Base-by-base conservation (phyloP, 2,113 vertebrate species). In the Ranitomeya imitator region DNA sequence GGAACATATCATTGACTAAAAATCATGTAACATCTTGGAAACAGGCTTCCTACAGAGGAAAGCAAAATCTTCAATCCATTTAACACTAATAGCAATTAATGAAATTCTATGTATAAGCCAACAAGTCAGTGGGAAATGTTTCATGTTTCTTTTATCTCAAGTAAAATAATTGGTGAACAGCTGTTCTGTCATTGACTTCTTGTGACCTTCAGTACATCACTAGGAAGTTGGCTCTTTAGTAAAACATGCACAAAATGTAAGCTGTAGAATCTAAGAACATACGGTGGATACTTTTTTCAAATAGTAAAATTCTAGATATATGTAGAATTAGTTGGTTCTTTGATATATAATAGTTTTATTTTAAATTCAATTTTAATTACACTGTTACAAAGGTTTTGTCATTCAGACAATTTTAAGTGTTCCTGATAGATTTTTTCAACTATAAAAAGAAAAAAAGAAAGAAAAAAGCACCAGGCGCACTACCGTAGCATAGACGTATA, bases 81-180 rank as follows among this genome's bases (percentile, higher is more conserved):
- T 60, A 86, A 78, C 31, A 77, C 57, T 86, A 86, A 86, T 61
- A 86, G 52, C 73, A 86, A 78, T 61, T 86, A 86, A 77, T 63
- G 7, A 57, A 73, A 77, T 63, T 86, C 52, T 78, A 77, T 19
- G 13, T n/a, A 59, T 61, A 77, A 77, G 74, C 55, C 73, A 86
- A 61, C 85, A 86, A 15, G 52, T 77, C 73, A 78, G 85, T 77
- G 73, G 85, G 85, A 45, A n/a, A 45, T 31, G n/a, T 63, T 63
- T 86, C 85, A 86, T 86, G n/a, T 85, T 71, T 23, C 13, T 55
- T 85, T 61, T 77, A 57, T n/a, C 19, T 69, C 15, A 86, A 77
- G 16, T 61, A 26, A 51, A 77, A 15, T 86, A 78, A 77, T 86
- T 77, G 71, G 31, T 57, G 71, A 86, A 51, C 11, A 57, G 59